A percentile compares a stretch with the other conserved stretches of the same genome.
Conservation (phyloP, 2,888 invertebrate genomes). For the Lobophora halterata region DNA sequence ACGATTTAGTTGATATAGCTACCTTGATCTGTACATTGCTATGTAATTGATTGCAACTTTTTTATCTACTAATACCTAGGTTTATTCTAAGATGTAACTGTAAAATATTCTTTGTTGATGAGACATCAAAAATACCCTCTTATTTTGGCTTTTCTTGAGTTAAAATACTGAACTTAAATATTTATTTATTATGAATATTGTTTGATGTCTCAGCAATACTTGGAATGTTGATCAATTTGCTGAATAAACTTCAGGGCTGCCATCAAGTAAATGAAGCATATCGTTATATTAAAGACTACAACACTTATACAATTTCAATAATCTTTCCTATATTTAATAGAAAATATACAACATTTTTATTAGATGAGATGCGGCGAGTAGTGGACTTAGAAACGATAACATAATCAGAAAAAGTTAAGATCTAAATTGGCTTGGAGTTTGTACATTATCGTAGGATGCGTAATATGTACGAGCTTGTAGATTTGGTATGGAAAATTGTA, state of each 20-base stretch:
- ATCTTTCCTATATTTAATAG: conserved; percentile 79
- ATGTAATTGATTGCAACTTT: conserved; percentile 50
- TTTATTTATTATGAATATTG: conserved; percentile 4
- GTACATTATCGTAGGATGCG: conserved; percentile 63
- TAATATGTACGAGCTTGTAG: conserved; percentile 72
- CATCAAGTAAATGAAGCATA: conserved; percentile 79
- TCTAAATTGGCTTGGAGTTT: conserved; percentile 55
- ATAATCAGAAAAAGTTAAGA: conserved; percentile 55
- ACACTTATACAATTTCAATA: conserved; percentile 73
- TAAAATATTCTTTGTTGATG: conserved; percentile 26
- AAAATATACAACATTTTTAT: conserved; percentile 74
- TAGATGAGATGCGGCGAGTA: conserved; percentile 51
- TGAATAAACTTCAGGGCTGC: conserved; percentile 53
- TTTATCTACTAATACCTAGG: conserved; percentile 62
- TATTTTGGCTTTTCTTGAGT: conserved; percentile 17
- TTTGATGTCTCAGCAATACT: conserved; percentile 20
- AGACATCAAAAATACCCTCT: conserved; percentile 17
- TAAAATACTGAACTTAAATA: conserved; percentile 13
- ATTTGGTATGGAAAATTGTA: conserved; percentile 55
- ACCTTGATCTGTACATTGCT: conserved; percentile 53
- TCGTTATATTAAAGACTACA: conserved; percentile 78
- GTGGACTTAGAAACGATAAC: conserved; percentile 56
- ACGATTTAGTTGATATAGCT: conserved; percentile 37
- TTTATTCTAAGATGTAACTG: conserved; percentile 53
- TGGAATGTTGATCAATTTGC: conserved; percentile 21